Percentiles rank a stretch among this genome's conserved stretches.
phyloP scores from a whole-genome alignment of 2,888 invertebrate genomes.

The Apotomis betuletana region DNA sequence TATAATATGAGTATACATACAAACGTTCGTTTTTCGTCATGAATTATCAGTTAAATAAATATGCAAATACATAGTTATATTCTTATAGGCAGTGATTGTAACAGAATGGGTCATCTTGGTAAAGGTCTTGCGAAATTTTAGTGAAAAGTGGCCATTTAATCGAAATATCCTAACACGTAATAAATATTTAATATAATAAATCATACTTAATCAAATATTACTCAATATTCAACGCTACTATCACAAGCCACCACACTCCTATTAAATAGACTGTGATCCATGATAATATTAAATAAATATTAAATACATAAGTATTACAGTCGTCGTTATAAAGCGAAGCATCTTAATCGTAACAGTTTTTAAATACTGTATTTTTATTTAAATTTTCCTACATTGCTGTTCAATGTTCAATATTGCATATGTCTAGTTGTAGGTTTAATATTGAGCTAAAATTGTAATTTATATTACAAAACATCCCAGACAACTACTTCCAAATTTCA shows the following conservation, averaged over 20 bases:
- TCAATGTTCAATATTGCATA: constrained; percentile 47
- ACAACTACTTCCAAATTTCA: not conserved
- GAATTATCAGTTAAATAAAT: constrained; percentile 42
- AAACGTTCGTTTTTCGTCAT: not conserved
- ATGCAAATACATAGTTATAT: constrained; percentile 45
- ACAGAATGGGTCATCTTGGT: constrained; percentile 14
- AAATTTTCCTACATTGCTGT: constrained; percentile 58
- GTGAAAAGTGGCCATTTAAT: constrained; percentile 14
- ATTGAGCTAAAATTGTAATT: constrained; percentile 21
- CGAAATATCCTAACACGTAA: constrained; percentile 25
- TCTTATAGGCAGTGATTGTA: constrained; percentile 31
- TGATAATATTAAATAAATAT: constrained; percentile 53
- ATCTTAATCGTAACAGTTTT: constrained; percentile 59
- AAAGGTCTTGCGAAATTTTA: constrained; percentile 11
- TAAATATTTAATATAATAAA: constrained; percentile 32
- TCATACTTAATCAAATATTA: constrained; percentile 28
- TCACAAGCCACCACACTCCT: constrained; percentile 80
- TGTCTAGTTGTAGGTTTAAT: constrained; percentile 2
- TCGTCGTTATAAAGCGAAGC: constrained; percentile 78
- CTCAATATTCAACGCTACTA: constrained; percentile 64
- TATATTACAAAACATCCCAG: constrained; percentile 16
- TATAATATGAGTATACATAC: not conserved
- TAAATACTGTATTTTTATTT: constrained; percentile 60
- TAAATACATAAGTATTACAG: constrained; percentile 63
- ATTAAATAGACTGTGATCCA: constrained; percentile 71